Percentiles rank a stretch among this genome's conserved stretches.
These are phyloP conservation scores for silkworm (Bombyx mori) DNA, from an alignment of 1,140 invertebrate genomes.

Conservation along the genomic window ASM3026992v2 NC_085122.1:13327501-13328000, in stretches of 20 bases:
- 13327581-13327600: background rate
- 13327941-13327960: constrained; percentile 1
- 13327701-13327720: constrained; percentile 77
- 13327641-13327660: background rate
- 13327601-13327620: background rate
- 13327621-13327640: background rate
- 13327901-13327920: background rate
- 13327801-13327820: constrained; percentile 8
- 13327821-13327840: constrained; percentile 1
- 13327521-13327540: background rate
- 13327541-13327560: background rate
- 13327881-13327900: background rate
- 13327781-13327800: constrained; percentile 5
- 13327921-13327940: constrained; percentile 1
- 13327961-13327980: constrained; percentile 3
- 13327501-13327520: constrained; percentile 2
- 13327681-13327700: constrained; percentile 72
- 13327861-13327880: background rate
- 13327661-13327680: constrained; percentile 82
- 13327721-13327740: constrained; percentile 78
- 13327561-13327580: constrained; percentile 1
- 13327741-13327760: constrained; percentile 44
- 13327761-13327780: constrained; percentile 9
- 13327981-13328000: background rate
- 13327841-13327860: background rate